Conservation (phyloP, 2,797 vertebrate species). For the Enteromius mattozi region DNA sequence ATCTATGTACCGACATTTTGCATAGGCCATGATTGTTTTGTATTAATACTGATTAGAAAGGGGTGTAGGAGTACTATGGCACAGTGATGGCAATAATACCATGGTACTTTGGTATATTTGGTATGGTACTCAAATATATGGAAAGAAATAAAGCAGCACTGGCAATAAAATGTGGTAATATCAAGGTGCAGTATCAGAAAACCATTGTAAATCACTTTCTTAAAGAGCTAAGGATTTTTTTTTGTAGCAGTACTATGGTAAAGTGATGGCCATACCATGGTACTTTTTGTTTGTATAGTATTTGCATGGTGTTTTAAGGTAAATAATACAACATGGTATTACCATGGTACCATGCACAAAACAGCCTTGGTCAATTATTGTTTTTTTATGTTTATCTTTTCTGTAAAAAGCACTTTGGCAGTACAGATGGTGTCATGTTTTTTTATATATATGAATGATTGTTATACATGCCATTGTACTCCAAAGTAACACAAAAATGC, state of each 20-base stretch:
- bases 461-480: background rate
- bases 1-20: background rate
- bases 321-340: background rate
- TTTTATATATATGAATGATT: background rate
- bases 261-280: background rate
- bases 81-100: background rate
- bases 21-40: background rate
- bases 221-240: background rate
- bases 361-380: too few species aligned
- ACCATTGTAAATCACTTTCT: background rate
- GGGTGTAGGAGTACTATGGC: background rate
- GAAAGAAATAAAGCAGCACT: background rate
- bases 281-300: background rate
- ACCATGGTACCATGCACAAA: background rate
- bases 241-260: background rate
- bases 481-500: background rate
- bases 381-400: background rate
- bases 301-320: background rate
- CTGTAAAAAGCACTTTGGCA: background rate
- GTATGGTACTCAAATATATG: background rate
- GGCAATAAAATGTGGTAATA: background rate
- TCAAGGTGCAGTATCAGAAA: background rate
- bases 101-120: background rate
- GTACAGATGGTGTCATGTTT: background rate
- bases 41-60: background rate